Evolutionary conservation across 2,113 vertebrate species (phyloP), one percentile per base, ranked within the genome.

Genomic region (Athene cunicularia): DNA sequence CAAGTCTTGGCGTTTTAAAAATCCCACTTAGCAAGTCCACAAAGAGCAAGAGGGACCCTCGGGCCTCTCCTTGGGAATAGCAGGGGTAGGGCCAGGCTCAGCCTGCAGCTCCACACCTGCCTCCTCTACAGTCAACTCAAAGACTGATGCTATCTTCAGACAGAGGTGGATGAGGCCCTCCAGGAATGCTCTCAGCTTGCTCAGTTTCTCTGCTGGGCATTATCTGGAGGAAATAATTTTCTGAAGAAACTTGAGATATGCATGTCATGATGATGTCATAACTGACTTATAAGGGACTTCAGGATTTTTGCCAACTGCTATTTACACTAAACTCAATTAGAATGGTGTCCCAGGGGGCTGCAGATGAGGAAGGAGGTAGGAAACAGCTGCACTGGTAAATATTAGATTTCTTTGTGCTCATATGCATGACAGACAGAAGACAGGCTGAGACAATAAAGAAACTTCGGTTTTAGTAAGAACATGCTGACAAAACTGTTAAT

Each of bases 401-500:
- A 96, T 55, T 93, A 92, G 49, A 87, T 86, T 89, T 96, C 86
- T 97, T 95, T 96, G 90, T 96, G 72, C 70, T 95, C 72, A 37
- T n/a, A 56, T 11, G 14, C 24, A 71, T 80, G 71, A 33, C 63
- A 95, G 77, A 91, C 39, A 60, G 76, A 91, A 83, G 72, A 83
- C 58, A 71, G 82, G 68, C 71, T 70, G 90, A 88, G 50, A 93
- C 80, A 96, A 96, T 96, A 92, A 94, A 85, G 91, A 96, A 95
- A 95, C 73, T 88, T 96, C 67, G 80, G 85, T 87, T 96, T 94
- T 74, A 24, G 49, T 58, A 66, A 83, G 62, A 67, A 66, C 35
- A 77, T 4, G 13, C 35, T 88, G 88, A 83, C 39, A 86, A 88
- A 49, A 88, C 49, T 16, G 45, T 76, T 88, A 63, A 32, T 37